A percentile compares a stretch with the other conserved stretches of the same genome.
These are phyloP conservation scores for Herminia tarsipennalis DNA, from an alignment of 2,888 invertebrate species.

Conservation along the genomic window DNA sequence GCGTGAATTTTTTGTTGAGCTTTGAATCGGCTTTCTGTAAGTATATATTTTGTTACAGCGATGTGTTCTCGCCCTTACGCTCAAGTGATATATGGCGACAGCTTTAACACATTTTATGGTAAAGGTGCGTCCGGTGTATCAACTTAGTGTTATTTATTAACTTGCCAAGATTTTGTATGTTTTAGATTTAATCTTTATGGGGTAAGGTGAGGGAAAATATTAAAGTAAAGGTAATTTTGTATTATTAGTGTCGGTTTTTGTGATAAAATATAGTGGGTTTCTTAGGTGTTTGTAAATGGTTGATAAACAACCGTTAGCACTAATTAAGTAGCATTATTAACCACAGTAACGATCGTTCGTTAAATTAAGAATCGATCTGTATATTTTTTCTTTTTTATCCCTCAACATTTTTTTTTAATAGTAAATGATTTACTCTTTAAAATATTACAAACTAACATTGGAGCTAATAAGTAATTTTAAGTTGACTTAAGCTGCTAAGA, in stretches of 20 bases:
- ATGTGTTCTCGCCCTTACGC: slow-evolving; percentile 37
- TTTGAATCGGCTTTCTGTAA: too few species aligned
- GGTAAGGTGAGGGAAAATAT: neutral
- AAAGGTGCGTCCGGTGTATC: slow-evolving; percentile 42
- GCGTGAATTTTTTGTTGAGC: too few species aligned
- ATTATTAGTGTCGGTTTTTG: slow-evolving; percentile 6
- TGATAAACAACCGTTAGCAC: neutral
- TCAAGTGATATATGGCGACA: slow-evolving; percentile 43
- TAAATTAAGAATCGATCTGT: too few species aligned
- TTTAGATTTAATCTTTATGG: slow-evolving; percentile 18
- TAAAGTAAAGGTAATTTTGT: slow-evolving; percentile 4
- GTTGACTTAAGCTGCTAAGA: too few species aligned
- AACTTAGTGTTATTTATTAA: slow-evolving; percentile 41
- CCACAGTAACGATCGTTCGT: too few species aligned
- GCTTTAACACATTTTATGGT: slow-evolving; percentile 39
- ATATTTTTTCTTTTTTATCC: too few species aligned
- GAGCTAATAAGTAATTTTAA: too few species aligned
- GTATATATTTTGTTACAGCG: too few species aligned
- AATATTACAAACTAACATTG: too few species aligned
- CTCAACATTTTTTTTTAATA: too few species aligned
- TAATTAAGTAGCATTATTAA: too few species aligned
- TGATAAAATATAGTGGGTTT: neutral
- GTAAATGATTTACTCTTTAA: too few species aligned
- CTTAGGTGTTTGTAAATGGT: neutral
- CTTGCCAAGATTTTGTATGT: slow-evolving; percentile 25